A percentile compares a stretch with the other conserved stretches of the same genome.
phyloP scores from a whole-genome alignment of 2,888 invertebrate species.

The Exephanes ischioxanthus region DNA sequence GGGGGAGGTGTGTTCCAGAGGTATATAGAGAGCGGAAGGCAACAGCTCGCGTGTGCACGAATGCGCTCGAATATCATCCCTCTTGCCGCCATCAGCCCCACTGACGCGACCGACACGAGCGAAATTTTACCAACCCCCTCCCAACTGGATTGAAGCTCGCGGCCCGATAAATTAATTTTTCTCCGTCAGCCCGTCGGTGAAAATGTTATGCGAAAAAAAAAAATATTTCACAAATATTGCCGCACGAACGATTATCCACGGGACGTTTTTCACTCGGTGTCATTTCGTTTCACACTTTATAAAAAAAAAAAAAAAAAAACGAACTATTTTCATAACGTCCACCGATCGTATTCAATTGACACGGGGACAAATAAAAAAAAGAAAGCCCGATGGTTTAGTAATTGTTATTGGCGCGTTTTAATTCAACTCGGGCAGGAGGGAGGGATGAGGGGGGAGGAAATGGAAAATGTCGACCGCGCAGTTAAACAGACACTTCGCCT shows the following conservation, averaged over 20 bases:
- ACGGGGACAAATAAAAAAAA: background rate
- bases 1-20: constrained; percentile 20
- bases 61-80: constrained; percentile 20
- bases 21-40: constrained; percentile 17
- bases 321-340: background rate
- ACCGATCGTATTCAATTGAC: background rate
- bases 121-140: constrained; percentile 27
- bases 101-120: constrained; percentile 30
- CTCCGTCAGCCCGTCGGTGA: background rate
- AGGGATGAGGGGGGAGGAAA: background rate
- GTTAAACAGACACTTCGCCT: constrained; percentile 32
- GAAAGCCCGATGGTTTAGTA: background rate
- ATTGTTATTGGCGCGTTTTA: constrained; percentile 23
- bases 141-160: constrained; percentile 28
- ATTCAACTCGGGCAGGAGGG: background rate
- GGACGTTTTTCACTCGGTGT: background rate
- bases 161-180: constrained; percentile 28
- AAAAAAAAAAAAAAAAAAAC: background rate
- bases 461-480: background rate
- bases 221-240: constrained; percentile 10
- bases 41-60: constrained; percentile 45
- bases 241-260: background rate
- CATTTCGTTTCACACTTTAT: background rate
- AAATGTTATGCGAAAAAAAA: background rate
- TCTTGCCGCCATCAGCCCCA: background rate